These are phyloP conservation scores for Lutjanus argentimaculatus DNA, from an alignment of 2,797 vertebrate genomes.

Conservation along the genomic window DNA sequence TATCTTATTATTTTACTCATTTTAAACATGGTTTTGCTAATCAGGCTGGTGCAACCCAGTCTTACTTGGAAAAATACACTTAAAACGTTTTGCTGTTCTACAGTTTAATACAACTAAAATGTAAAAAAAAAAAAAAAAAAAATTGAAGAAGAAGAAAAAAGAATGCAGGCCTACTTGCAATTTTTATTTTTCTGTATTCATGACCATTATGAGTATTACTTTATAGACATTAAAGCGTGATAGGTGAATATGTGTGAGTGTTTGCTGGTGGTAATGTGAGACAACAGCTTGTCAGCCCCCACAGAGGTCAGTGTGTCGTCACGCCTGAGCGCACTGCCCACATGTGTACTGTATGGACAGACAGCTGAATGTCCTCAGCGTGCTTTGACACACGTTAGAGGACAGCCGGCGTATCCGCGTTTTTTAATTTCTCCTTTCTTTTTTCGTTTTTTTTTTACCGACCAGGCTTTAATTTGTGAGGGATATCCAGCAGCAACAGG, in stretches of 20 bases:
- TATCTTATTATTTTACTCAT: no score
- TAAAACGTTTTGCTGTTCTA: no score
- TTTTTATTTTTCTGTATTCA: neutral
- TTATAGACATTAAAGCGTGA: neutral
- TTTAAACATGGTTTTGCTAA: no score
- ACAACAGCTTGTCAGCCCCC: conserved; percentile 41
- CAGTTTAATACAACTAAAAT: no score
- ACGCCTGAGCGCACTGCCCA: conserved; percentile 57
- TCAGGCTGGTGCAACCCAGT: no score
- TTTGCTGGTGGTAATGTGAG: conserved; percentile 35
- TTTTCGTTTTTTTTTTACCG: neutral
- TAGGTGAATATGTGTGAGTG: neutral
- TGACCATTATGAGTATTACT: neutral
- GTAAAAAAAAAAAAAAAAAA: no score
- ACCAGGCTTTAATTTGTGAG: conserved; percentile 27
- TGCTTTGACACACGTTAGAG: conserved; percentile 32
- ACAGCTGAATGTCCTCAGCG: conserved; percentile 62
- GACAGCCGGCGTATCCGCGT: neutral
- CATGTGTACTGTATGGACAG: conserved; percentile 57
- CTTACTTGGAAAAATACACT: no score
- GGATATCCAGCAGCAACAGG: conserved; percentile 14
- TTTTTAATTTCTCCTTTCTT: neutral
- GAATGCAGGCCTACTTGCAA: no score
- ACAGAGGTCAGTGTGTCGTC: conserved; percentile 69
- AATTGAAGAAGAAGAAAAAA: no score